These are phyloP conservation scores for Brachionus koreanus DNA, from an alignment of 1,140 invertebrate genomes.

Conservation along the genomic window DNA sequence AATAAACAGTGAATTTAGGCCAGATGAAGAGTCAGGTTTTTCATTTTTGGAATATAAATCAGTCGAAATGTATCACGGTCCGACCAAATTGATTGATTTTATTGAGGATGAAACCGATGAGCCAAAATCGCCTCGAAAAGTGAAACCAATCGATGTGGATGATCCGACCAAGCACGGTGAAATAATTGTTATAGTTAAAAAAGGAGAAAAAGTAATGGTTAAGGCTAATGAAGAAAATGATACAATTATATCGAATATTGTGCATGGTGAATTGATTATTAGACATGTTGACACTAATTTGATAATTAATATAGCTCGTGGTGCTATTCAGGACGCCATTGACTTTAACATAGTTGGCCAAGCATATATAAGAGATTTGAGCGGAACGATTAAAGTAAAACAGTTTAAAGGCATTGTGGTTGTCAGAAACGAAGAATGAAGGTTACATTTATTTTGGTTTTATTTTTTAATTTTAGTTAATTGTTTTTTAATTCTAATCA, in stretches of 20 bases:
- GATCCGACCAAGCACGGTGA: slow-evolving; percentile 32
- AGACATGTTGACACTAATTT: slow-evolving; percentile 41
- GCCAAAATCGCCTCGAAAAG: neutral
- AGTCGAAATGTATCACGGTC: slow-evolving; percentile 38
- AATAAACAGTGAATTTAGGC: slow-evolving; percentile 12
- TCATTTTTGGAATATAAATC: slow-evolving; percentile 25
- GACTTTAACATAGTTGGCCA: slow-evolving; percentile 34
- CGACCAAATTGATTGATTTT: slow-evolving; percentile 29
- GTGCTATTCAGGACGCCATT: slow-evolving; percentile 15
- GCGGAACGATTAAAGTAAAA: slow-evolving; percentile 35
- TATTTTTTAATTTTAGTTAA: slow-evolving; percentile 2
- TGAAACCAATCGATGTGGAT: neutral
- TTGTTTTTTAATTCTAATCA: slow-evolving; percentile 1
- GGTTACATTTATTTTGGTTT: neutral
- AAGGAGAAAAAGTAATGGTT: slow-evolving; percentile 11
- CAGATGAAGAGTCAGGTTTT: slow-evolving; percentile 42
- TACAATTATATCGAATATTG: slow-evolving; percentile 34
- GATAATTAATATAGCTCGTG: slow-evolving; percentile 25
- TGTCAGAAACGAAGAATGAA: slow-evolving; percentile 38
- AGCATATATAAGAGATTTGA: slow-evolving; percentile 30
- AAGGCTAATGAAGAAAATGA: slow-evolving; percentile 30
- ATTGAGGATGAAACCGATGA: neutral
- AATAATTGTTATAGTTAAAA: slow-evolving; percentile 36
- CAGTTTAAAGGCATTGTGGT: slow-evolving; percentile 41
- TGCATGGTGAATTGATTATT: slow-evolving; percentile 28